These are phyloP conservation scores for Aphaenogaster rudis DNA, from an alignment of 1,140 invertebrate genomes.

Conservation along the genomic window DNA sequence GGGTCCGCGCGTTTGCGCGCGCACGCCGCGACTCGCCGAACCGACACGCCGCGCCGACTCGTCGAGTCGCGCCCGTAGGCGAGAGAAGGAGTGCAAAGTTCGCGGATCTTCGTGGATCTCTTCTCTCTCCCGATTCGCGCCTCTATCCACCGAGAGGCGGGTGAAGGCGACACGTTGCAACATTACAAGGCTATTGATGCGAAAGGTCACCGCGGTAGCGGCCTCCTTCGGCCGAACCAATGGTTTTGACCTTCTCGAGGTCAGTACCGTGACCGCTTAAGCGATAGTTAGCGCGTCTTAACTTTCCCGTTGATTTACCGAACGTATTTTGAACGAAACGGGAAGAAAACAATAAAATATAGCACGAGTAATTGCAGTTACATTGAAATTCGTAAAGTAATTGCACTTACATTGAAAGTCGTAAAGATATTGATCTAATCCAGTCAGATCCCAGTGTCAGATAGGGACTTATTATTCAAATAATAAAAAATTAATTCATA, in stretches of 20 bases:
- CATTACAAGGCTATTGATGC: constrained; percentile 68
- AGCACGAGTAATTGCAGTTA: too few species aligned
- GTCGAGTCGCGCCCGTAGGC: constrained; percentile 42
- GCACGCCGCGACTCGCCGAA: neutral
- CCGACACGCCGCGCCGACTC: constrained; percentile 20
- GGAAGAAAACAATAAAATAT: neutral
- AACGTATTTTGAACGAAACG: neutral
- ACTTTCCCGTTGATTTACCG: neutral
- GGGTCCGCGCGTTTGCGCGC: constrained; percentile 51
- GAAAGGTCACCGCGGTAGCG: constrained; percentile 65
- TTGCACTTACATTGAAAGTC: neutral
- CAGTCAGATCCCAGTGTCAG: too few species aligned
- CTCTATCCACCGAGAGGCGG: constrained; percentile 37
- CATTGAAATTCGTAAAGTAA: neutral
- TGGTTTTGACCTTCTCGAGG: constrained; percentile 43
- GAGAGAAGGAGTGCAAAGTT: constrained; percentile 52
- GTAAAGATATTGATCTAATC: neutral
- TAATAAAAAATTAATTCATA: neutral
- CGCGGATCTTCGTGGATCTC: constrained; percentile 60
- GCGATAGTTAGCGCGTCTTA: constrained; percentile 19
- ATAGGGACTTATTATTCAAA: neutral
- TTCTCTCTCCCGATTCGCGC: constrained; percentile 39
- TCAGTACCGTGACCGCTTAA: constrained; percentile 45
- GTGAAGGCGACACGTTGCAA: constrained; percentile 73
- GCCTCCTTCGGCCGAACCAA: constrained; percentile 42